Conservation (phyloP, 2,888 invertebrate genomes). For the Geotrupes spiniger region DNA sequence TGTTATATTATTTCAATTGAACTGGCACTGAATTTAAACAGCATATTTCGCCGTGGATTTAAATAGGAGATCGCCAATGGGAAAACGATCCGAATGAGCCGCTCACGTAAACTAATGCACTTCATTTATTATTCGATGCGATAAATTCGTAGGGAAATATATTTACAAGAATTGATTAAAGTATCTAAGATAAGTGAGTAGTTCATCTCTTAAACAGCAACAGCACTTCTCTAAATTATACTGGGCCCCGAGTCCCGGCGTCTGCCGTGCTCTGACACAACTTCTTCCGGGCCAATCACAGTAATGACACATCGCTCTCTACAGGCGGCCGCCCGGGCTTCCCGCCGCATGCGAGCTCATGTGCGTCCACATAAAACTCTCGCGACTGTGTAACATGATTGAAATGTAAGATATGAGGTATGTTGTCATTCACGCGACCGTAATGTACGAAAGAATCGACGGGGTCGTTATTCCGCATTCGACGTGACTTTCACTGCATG, state of each 20-base stretch:
- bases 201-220: constrained; percentile 31
- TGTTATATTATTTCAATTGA: no score
- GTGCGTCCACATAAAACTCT: not conserved
- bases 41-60: no score
- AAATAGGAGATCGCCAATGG: no score
- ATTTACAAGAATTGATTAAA: constrained; percentile 23
- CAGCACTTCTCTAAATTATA: constrained; percentile 36
- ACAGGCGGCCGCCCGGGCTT: constrained; percentile 12
- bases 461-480: no score
- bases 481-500: no score
- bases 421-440: no score
- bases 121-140: no score
- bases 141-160: not conserved
- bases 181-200: constrained; percentile 24
- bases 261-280: constrained; percentile 28
- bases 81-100: no score
- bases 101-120: no score
- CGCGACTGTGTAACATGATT: not conserved
- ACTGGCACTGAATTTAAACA: no score
- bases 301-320: constrained; percentile 31
- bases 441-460: no score
- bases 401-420: no score
- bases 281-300: constrained; percentile 31
- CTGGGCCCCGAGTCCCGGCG: constrained; percentile 29
- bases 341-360: not conserved